A percentile compares a stretch with the other conserved stretches of the same genome.
Evolutionary conservation across 2,113 vertebrate species (phyloP).

Genomic region (Oxygymnocypris stewartii): DNA sequence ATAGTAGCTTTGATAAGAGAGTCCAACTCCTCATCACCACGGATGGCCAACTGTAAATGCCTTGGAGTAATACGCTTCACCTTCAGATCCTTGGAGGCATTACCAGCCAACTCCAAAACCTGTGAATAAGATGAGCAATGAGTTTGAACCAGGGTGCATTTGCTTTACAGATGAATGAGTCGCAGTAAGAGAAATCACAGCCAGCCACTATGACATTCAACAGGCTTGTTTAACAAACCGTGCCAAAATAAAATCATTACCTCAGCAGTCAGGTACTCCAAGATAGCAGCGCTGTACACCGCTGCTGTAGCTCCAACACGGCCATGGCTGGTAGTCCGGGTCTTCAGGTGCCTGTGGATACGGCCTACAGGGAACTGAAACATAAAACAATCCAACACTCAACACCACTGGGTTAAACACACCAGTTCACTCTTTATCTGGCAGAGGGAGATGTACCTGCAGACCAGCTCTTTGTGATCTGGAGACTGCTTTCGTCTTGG

Average conservation of each 20-base stretch:
- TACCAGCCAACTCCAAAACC: conserved; percentile 88
- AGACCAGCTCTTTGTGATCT: conserved; percentile 87
- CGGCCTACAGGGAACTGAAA: conserved; percentile 85
- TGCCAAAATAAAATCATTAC: conserved; percentile 58
- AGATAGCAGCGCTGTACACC: conserved; percentile 85
- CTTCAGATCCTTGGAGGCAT: conserved; percentile 87
- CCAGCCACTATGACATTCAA: too few relatives aligned
- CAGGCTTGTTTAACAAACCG: background rate
- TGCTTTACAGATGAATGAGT: background rate
- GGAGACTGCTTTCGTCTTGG: conserved; percentile 86
- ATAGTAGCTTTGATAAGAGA: conserved; percentile 91
- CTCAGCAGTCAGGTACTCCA: conserved; percentile 89
- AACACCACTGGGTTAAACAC: too few relatives aligned
- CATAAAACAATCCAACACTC: background rate
- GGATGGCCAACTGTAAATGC: conserved; percentile 86
- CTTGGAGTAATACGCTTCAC: conserved; percentile 88
- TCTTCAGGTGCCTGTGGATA: conserved; percentile 88
- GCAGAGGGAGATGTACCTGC: conserved; percentile 72
- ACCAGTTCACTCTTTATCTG: background rate
- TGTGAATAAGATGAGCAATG: conserved; percentile 46
- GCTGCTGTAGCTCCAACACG: conserved; percentile 86
- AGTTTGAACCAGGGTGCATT: background rate
- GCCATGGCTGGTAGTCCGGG: conserved; percentile 86
- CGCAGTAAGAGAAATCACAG: background rate
- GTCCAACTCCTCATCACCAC: conserved; percentile 86